These are phyloP conservation scores for Porphyrio hochstetteri DNA, from an alignment of 2,113 vertebrate genomes.

Conservation along the genomic window DNA sequence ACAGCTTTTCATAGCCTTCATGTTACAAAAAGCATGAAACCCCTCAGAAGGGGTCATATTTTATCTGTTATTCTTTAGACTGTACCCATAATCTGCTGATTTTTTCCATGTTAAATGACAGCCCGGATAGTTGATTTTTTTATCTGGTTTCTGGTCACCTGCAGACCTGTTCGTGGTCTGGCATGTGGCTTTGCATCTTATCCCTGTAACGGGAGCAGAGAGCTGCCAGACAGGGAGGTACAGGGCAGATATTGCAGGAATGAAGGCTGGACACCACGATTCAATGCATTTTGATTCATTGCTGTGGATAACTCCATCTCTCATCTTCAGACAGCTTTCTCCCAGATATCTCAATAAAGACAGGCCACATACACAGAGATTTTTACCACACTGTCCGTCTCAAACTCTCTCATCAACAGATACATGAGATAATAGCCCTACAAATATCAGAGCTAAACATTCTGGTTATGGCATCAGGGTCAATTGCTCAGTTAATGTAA, in stretches of 20 bases:
- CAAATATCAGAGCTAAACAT: neutral
- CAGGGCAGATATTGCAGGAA: neutral
- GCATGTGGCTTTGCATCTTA: neutral
- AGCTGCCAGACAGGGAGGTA: neutral
- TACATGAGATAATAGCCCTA: neutral
- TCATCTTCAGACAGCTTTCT: constrained; percentile 44
- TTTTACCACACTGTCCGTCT: neutral
- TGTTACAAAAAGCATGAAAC: neutral
- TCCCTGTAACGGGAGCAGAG: neutral
- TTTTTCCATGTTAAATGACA: neutral
- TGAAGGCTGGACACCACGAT: neutral
- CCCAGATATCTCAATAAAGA: constrained; percentile 25
- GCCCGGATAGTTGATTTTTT: neutral
- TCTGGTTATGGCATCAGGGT: neutral
- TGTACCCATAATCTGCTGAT: neutral
- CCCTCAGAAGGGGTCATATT: neutral
- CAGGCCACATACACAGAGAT: neutral
- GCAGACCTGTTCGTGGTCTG: neutral
- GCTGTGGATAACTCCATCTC: constrained; percentile 30
- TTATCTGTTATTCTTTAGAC: neutral
- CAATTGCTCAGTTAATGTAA: neutral
- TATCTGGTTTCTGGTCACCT: neutral
- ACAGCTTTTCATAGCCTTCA: neutral
- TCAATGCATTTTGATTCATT: constrained; percentile 43
- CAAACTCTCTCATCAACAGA: neutral